Evolutionary conservation across 2,888 invertebrate genomes (phyloP).

Genomic region (Epirrita christyi): DNA sequence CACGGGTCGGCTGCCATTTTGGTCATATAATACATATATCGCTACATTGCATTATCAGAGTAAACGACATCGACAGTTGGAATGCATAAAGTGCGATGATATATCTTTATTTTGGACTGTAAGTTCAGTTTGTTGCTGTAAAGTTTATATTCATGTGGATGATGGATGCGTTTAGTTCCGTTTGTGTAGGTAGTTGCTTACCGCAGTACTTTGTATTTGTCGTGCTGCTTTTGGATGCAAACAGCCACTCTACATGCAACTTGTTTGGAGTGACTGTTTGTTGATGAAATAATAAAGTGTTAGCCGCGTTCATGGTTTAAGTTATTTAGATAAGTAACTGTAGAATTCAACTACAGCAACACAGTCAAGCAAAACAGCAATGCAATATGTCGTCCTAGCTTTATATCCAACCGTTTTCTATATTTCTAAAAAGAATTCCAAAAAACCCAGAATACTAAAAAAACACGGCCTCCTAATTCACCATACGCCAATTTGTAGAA

Average conservation of each 20-base stretch:
- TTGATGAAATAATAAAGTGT: not conserved
- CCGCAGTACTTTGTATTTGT: not conserved
- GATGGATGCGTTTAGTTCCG: not conserved
- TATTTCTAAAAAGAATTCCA: no score
- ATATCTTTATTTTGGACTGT: constrained; percentile 13
- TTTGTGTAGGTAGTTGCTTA: not conserved
- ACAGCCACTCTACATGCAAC: constrained; percentile 6
- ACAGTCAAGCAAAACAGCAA: no score
- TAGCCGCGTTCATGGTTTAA: not conserved
- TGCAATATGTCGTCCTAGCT: no score
- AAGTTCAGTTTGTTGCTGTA: constrained; percentile 5
- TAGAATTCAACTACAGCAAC: not conserved
- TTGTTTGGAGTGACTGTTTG: not conserved
- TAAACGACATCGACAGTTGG: constrained; percentile 30
- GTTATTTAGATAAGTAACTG: no score
- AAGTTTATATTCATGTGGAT: not conserved
- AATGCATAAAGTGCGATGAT: constrained; percentile 17
- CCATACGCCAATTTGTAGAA: no score
- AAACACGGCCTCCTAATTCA: no score
- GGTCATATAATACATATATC: constrained; percentile 41
- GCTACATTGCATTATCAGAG: constrained; percentile 38
- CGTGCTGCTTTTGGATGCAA: constrained; percentile 1
- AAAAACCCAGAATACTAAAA: no score
- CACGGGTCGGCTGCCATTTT: constrained; percentile 55
- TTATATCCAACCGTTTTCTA: no score